phyloP scores from a whole-genome alignment of 2,888 invertebrate genomes.

The Hemistola chrysoprasaria region DNA sequence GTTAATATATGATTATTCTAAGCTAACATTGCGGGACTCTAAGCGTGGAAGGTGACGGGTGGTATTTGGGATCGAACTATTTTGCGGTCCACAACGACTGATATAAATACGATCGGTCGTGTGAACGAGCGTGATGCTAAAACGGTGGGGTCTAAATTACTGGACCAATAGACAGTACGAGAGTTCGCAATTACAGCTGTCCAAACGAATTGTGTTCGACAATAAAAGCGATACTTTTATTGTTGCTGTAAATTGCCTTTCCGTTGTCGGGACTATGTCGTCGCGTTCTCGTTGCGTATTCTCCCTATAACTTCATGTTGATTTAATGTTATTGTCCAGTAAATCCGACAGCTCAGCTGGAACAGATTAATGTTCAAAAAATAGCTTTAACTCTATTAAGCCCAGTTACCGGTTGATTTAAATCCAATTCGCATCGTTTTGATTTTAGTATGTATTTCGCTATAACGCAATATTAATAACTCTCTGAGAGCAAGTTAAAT shows the following conservation, averaged over 20 bases:
- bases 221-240: constrained; percentile 79
- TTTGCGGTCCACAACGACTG: constrained; percentile 1
- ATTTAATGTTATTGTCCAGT: constrained; percentile 61
- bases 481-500: neutral
- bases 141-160: constrained; percentile 71
- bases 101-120: constrained; percentile 36
- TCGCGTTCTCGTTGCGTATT: constrained; percentile 54
- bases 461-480: no score
- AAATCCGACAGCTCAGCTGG: constrained; percentile 37
- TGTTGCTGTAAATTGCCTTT: constrained; percentile 68
- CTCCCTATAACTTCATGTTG: constrained; percentile 58
- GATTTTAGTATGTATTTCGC: constrained; percentile 3
- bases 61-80: neutral
- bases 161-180: constrained; percentile 69
- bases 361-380: constrained; percentile 28
- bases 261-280: constrained; percentile 57
- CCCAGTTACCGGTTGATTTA: constrained; percentile 12
- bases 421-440: neutral
- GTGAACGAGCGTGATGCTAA: constrained; percentile 53
- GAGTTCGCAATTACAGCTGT: constrained; percentile 77
- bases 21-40: neutral
- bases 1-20: no score
- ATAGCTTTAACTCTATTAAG: constrained; percentile 25
- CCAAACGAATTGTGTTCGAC: constrained; percentile 74
- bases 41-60: neutral